These are phyloP conservation scores for Octopus sinensis DNA, from an alignment of 1,140 invertebrate species.

Conservation along the genomic window DNA sequence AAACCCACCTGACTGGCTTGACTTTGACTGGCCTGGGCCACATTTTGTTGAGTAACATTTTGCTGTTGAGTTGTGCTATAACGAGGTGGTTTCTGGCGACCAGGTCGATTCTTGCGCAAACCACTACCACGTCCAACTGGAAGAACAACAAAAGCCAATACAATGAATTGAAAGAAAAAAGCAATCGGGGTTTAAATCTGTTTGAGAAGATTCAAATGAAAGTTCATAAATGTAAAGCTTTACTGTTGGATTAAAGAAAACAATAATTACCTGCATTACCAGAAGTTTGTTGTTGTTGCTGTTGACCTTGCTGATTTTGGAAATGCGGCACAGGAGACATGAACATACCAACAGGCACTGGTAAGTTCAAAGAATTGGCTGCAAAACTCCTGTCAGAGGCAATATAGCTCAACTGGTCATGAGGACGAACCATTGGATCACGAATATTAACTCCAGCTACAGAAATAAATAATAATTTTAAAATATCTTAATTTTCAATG, in stretches of 20 bases:
- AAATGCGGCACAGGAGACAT: conserved; percentile 83
- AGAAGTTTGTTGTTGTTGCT: conserved; percentile 57
- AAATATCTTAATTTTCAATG: background rate
- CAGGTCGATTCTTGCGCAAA: conserved; percentile 24
- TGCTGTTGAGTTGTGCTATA: conserved; percentile 46
- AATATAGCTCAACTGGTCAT: conserved; percentile 91
- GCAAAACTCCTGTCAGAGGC: conserved; percentile 80
- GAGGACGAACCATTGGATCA: conserved; percentile 61
- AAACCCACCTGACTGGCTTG: conserved; percentile 50
- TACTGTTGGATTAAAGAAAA: background rate
- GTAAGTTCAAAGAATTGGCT: conserved; percentile 61
- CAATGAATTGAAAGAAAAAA: no score
- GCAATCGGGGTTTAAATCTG: no score
- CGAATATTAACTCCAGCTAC: conserved; percentile 37
- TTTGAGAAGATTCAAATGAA: no score
- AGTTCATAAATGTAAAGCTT: no score
- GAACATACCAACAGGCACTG: conserved; percentile 91
- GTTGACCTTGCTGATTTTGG: conserved; percentile 70
- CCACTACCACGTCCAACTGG: conserved; percentile 20
- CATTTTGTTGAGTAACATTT: conserved; percentile 26
- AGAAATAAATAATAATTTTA: background rate
- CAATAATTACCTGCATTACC: conserved; percentile 36
- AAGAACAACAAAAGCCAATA: background rate
- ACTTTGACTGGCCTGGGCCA: conserved; percentile 43
- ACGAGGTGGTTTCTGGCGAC: conserved; percentile 46